Conservation (phyloP, 2,797 vertebrate genomes). For the Jordanella pulchra region DNA sequence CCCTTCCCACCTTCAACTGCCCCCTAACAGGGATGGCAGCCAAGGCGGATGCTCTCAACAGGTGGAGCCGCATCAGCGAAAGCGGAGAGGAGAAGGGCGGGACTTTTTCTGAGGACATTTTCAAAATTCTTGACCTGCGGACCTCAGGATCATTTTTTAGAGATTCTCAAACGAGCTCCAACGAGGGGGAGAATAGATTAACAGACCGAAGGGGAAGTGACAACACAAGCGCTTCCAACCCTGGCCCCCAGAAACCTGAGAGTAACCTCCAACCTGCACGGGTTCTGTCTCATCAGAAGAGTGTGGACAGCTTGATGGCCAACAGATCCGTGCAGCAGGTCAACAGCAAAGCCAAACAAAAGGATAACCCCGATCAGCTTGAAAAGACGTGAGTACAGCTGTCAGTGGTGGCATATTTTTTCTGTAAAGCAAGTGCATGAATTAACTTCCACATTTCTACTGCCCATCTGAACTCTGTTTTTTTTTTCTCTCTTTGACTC, state of each 20-base stretch:
- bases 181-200: slow-evolving; percentile 31
- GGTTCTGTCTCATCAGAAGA: slow-evolving; percentile 16
- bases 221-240: slow-evolving; percentile 33
- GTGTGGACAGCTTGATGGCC: slow-evolving; percentile 5
- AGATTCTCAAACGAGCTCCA: slow-evolving; percentile 26
- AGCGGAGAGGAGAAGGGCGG: slow-evolving; percentile 74
- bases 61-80: slow-evolving; percentile 75
- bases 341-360: slow-evolving; percentile 41
- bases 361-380: slow-evolving; percentile 60
- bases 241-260: slow-evolving; percentile 25
- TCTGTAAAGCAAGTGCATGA: neutral
- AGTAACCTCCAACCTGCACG: slow-evolving; percentile 8
- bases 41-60: slow-evolving; percentile 62
- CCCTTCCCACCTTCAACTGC: slow-evolving; percentile 85
- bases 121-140: slow-evolving; percentile 83
- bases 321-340: slow-evolving; percentile 31
- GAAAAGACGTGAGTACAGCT: slow-evolving; percentile 79
- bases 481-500: neutral
- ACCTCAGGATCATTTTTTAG: slow-evolving; percentile 50
- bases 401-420: neutral
- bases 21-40: slow-evolving; percentile 59
- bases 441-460: neutral
- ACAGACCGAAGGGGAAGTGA: slow-evolving; percentile 49
- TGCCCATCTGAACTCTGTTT: slow-evolving; percentile 18
- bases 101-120: slow-evolving; percentile 89